These are phyloP conservation scores for Megaustenia siamemsis DNA, from an alignment of 2,888 invertebrate genomes.

Conservation along the genomic window DNA sequence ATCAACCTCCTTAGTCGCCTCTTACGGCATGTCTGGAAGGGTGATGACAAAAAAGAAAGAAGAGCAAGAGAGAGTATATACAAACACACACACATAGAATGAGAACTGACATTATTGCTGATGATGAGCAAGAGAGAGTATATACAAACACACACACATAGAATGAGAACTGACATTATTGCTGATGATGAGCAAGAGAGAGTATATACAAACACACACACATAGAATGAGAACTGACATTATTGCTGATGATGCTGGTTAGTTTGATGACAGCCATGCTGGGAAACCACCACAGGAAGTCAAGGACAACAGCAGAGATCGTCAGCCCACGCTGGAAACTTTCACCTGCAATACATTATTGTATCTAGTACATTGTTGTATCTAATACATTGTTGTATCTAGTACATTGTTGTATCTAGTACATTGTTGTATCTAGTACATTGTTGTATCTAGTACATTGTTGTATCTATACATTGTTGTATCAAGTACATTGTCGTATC, in stretches of 20 bases:
- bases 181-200: not conserved
- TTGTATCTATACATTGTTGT: not conserved
- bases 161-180: conserved; percentile 26
- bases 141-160: too few species aligned
- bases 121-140: not conserved
- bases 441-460: too few species aligned
- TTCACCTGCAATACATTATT: conserved; percentile 41
- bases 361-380: too few species aligned
- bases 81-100: too few species aligned
- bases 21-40: too few species aligned
- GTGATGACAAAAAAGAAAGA: too few species aligned
- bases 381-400: too few species aligned
- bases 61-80: not conserved
- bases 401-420: too few species aligned
- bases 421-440: too few species aligned
- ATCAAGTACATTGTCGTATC: not conserved
- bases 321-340: conserved; percentile 31
- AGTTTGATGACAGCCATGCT: conserved; percentile 53
- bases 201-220: not conserved
- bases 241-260: conserved; percentile 52
- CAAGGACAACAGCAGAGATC: conserved; percentile 29
- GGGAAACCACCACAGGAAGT: conserved; percentile 54
- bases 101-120: not conserved
- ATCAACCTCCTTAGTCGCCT: too few species aligned
- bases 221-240: conserved; percentile 31